These are phyloP conservation scores for Chloroclystis v-ata DNA, from an alignment of 2,888 invertebrate genomes.

Conservation along the genomic window DNA sequence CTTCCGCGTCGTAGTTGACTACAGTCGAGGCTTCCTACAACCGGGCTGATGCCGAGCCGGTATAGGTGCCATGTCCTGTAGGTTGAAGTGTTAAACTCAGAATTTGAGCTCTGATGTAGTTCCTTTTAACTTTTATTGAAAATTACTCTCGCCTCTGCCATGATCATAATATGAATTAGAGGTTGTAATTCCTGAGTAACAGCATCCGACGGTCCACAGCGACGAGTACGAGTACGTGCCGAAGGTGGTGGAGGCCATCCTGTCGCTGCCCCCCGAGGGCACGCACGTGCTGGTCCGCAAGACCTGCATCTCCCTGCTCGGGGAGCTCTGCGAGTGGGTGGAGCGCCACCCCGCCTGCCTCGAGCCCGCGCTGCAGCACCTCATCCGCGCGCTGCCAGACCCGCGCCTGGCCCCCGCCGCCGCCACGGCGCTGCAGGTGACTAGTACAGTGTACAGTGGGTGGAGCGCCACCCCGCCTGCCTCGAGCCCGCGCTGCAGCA, in stretches of 20 bases:
- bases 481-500: conserved; percentile 88
- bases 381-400: conserved; percentile 81
- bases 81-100: too few species aligned
- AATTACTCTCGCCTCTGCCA: too few species aligned
- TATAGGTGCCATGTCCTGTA: too few species aligned
- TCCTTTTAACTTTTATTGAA: background rate
- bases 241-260: conserved; percentile 93
- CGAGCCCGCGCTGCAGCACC: conserved; percentile 88
- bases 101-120: too few species aligned
- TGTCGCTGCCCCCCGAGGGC: conserved; percentile 90
- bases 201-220: conserved; percentile 59
- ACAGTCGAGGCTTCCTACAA: too few species aligned
- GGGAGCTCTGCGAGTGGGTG: conserved; percentile 97
- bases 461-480: conserved; percentile 87
- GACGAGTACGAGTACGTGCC: conserved; percentile 95
- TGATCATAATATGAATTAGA: too few species aligned
- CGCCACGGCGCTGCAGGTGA: conserved; percentile 88
- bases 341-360: conserved; percentile 89
- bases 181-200: too few species aligned
- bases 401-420: conserved; percentile 87
- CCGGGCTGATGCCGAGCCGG: too few species aligned
- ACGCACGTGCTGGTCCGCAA: conserved; percentile 92
- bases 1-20: too few species aligned
- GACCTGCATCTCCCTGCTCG: conserved; percentile 91
- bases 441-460: conserved; percentile 85